phyloP scores from a whole-genome alignment of 2,113 vertebrate species.

The Craseonycteris thonglongyai region DNA sequence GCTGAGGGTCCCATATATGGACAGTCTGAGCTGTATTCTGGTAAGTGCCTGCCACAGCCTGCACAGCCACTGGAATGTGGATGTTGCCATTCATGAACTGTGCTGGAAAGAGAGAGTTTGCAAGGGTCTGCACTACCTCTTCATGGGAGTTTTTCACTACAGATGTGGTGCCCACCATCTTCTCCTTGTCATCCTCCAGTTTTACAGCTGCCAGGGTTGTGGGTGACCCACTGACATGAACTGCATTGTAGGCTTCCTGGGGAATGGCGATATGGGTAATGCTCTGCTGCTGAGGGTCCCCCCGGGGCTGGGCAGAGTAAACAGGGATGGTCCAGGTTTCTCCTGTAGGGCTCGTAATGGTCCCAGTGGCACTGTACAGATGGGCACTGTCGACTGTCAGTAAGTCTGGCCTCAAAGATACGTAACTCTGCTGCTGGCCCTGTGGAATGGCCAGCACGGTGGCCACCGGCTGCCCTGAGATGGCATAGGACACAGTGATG shows the following conservation, averaged over 20 bases:
- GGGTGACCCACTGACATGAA: conserved; percentile 90
- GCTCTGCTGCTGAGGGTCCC: conserved; percentile 94
- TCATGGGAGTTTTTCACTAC: conserved; percentile 90
- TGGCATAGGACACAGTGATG: conserved; percentile 94
- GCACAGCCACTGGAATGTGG: conserved; percentile 99
- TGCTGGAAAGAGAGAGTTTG: conserved; percentile 93
- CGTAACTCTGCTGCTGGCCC: conserved; percentile 96
- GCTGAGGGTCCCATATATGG: conserved; percentile 98
- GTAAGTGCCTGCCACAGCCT: conserved; percentile 95
- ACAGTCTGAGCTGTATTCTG: conserved; percentile 93
- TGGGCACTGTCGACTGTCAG: conserved; percentile 98
- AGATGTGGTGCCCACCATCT: conserved; percentile 86
- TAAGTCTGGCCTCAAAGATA: conserved; percentile 96
- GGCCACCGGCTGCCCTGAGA: conserved; percentile 96
- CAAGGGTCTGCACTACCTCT: conserved; percentile 96
- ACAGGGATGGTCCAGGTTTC: conserved; percentile 99
- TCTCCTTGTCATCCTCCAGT: conserved; percentile 93
- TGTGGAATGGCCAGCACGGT: conserved; percentile 97
- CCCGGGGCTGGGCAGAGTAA: conserved; percentile 89
- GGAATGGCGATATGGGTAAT: conserved; percentile 98
- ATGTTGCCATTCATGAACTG: conserved; percentile 99
- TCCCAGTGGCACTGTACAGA: conserved; percentile 96
- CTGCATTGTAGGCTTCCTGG: conserved; percentile 95
- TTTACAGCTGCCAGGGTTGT: conserved; percentile 83
- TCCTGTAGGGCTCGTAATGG: conserved; percentile 97